Conservation (phyloP, 2,113 vertebrate genomes). For the Eulacestoma nigropectus region DNA sequence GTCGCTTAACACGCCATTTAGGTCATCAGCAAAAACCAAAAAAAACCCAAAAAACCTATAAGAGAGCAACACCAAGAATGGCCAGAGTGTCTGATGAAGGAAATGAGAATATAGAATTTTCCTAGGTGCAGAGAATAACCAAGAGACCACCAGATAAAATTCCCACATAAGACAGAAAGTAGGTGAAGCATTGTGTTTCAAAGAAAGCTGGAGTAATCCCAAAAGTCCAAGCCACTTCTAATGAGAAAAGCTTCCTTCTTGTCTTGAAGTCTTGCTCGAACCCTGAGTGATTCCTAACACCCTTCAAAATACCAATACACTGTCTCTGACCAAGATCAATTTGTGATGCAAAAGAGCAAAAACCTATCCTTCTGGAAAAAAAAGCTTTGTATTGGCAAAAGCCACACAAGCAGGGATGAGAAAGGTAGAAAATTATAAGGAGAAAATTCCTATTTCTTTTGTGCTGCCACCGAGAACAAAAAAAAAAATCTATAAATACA, state of each 20-base stretch:
- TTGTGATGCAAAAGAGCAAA: neutral
- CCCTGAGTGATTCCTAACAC: neutral
- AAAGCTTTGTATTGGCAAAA: neutral
- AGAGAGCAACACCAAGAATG: neutral
- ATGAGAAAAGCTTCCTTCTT: neutral
- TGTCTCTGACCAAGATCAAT: neutral
- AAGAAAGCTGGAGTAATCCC: neutral
- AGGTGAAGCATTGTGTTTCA: neutral
- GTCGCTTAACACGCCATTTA: neutral
- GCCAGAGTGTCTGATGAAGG: neutral
- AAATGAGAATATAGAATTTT: neutral
- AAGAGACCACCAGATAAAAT: neutral
- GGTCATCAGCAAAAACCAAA: neutral
- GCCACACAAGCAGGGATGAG: accelerated
- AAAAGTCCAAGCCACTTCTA: neutral
- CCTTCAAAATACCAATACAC: neutral
- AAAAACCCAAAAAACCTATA: accelerated
- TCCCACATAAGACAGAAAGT: neutral
- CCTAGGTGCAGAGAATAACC: neutral
- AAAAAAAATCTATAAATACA: neutral
- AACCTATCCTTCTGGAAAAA: neutral
- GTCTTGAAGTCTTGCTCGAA: neutral
- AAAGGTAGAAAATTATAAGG: neutral
- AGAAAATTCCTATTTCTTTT: neutral
- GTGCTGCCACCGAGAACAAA: neutral